Conservation (phyloP, 2,113 vertebrate species). For the Tretioscincus oriximinensis region DNA sequence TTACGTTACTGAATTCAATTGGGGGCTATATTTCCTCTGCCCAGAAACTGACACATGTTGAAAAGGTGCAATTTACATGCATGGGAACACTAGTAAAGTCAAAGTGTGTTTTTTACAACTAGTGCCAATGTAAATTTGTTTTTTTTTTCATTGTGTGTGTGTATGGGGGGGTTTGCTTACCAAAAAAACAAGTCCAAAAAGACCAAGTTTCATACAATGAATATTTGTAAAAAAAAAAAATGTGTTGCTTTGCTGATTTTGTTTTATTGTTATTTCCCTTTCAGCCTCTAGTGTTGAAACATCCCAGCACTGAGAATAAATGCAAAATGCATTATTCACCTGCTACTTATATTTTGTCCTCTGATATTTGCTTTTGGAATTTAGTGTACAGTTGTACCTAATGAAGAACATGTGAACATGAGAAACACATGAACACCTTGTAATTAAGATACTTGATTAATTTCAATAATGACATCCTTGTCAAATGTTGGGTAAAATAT, state of each 20-base stretch:
- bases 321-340: slow-evolving; percentile 28
- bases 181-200: slow-evolving; percentile 10
- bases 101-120: slow-evolving; percentile 30
- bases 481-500: slow-evolving; percentile 6
- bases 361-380: slow-evolving; percentile 20
- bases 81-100: background rate
- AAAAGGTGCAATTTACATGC: slow-evolving; percentile 43
- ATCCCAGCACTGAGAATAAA: background rate
- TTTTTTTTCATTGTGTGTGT: no score
- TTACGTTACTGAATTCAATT: slow-evolving; percentile 42
- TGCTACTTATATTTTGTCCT: slow-evolving; percentile 25
- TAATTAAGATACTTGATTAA: slow-evolving; percentile 22
- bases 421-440: slow-evolving; percentile 20
- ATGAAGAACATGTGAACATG: background rate
- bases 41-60: slow-evolving; percentile 27
- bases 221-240: slow-evolving; percentile 10
- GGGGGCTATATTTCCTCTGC: slow-evolving; percentile 21
- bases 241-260: background rate
- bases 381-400: background rate
- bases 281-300: background rate
- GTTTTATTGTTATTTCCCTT: background rate
- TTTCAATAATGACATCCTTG: slow-evolving; percentile 27
- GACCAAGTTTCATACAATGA: background rate
- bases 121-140: slow-evolving; percentile 15
- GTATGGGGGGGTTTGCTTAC: background rate